Base-by-base conservation (phyloP, 2,113 vertebrate genomes). In the Dipodomys merriami region DNA sequence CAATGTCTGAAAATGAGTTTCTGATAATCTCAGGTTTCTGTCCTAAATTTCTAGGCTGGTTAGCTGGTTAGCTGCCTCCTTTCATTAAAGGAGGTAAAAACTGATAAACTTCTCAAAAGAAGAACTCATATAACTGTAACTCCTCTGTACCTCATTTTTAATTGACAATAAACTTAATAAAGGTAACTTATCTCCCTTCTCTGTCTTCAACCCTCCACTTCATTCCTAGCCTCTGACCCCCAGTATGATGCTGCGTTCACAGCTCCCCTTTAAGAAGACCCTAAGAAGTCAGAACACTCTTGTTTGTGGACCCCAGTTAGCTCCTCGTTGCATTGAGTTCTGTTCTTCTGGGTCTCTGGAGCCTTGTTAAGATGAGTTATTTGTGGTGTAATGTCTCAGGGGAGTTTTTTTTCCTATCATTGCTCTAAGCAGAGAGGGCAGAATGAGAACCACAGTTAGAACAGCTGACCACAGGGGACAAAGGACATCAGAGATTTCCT, bases 151-250 rank as follows among this genome's bases (percentile, higher is more conserved):
- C 8, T 53, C 49, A 53, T 53, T 9, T 53, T 53, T 53, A 53
- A 53, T 11, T 53, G 12, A 53, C 49, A 53, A 53, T 53, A 53
- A 53, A 53, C 8, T 39, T 13, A 12, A 11, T 4, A 11, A 53
- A 2, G 22, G 27, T 19, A 62, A 25, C 16, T 7, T 0, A 0
- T 20, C 49, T 86, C 25, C 2, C 39, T 83, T 27, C 3, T 23
- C 39, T 74, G 67, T 22, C 74, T 64, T 86, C 44, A 71, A 46
- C 8, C 7, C 5, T 3, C 20, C 0, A 1, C 49, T 82, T 73
- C 2, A n/a, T 86, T 22, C 2, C 69, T 86, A 49, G 57, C 0
- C 1, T 19, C n/a, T 57, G 23, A 33, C 27, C 64, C 12, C 35
- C 33, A 68, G 46, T 27, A 44, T 25, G 5, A 27, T 33, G 57